Percentiles rank a stretch among this genome's conserved stretches.
phyloP scores from a whole-genome alignment of 2,113 vertebrate species.

The Potamarius usumacintae region DNA sequence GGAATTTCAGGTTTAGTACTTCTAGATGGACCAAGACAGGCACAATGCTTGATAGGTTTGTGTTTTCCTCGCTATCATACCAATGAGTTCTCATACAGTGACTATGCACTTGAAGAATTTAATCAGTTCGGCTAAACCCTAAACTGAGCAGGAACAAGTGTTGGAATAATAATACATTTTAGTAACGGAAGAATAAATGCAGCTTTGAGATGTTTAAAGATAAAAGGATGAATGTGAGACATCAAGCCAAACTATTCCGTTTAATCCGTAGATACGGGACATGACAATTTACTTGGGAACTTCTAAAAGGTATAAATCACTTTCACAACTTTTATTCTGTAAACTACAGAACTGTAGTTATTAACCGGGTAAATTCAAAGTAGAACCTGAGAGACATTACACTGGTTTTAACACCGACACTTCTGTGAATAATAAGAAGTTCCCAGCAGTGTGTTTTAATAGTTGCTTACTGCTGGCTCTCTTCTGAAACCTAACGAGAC shows the following conservation, averaged over 20 bases:
- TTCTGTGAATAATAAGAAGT: not conserved
- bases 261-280: not conserved
- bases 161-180: not conserved
- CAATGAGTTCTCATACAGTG: not conserved
- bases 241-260: not conserved
- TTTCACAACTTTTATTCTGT: not conserved
- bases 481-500: slow-evolving; percentile 16
- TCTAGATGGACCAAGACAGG: not conserved
- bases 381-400: not conserved
- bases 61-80: not conserved
- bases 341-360: not conserved
- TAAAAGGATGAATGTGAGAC: not conserved
- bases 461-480: not conserved
- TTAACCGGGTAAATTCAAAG: not conserved
- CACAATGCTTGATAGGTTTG: not conserved
- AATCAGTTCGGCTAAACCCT: not conserved
- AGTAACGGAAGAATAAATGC: not conserved
- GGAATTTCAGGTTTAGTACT: no score
- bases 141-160: not conserved
- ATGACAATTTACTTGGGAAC: not conserved
- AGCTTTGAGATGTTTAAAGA: not conserved
- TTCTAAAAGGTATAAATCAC: not conserved
- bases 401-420: slow-evolving; percentile 17
- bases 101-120: not conserved
- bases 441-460: slow-evolving; percentile 29